A percentile compares a stretch with the other conserved stretches of the same genome.
Evolutionary conservation across 1,140 invertebrate genomes (phyloP).

Genomic region (Laodelphax striatellus): DNA sequence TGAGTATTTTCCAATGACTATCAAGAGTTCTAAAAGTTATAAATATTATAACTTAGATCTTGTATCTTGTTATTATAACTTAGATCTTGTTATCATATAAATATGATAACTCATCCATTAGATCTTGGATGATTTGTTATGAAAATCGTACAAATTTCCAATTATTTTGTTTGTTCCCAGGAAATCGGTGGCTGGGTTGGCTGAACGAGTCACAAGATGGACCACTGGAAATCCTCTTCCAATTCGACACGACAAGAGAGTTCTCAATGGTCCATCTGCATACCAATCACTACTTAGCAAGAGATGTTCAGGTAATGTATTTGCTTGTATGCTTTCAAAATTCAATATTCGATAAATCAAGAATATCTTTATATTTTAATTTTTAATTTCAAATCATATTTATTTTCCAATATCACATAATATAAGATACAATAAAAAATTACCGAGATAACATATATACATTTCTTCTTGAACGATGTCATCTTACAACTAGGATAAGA

Average conservation of each 20-base stretch:
- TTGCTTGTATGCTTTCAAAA: constrained; percentile 18
- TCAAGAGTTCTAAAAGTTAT: no score
- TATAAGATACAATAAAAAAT: constrained; percentile 2
- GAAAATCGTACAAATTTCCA: no score
- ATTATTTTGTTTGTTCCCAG: constrained; percentile 30
- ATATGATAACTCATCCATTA: no score
- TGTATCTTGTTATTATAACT: no score
- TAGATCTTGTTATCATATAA: no score
- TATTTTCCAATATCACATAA: no score
- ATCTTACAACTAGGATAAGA: no score
- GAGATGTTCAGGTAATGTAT: constrained; percentile 60
- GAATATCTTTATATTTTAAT: neutral
- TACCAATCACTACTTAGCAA: constrained; percentile 57
- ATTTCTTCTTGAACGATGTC: no score
- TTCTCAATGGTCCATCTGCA: constrained; percentile 68
- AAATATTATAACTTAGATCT: no score
- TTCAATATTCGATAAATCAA: neutral
- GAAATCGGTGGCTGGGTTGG: constrained; percentile 87
- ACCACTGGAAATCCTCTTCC: constrained; percentile 57
- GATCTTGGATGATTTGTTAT: no score
- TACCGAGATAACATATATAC: neutral
- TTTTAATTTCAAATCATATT: no score
- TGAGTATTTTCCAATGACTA: no score
- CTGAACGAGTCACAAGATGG: constrained; percentile 44
- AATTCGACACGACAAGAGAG: constrained; percentile 63